Base-by-base conservation (phyloP, 2,797 vertebrate species). In the Leuciscus waleckii region DNA sequence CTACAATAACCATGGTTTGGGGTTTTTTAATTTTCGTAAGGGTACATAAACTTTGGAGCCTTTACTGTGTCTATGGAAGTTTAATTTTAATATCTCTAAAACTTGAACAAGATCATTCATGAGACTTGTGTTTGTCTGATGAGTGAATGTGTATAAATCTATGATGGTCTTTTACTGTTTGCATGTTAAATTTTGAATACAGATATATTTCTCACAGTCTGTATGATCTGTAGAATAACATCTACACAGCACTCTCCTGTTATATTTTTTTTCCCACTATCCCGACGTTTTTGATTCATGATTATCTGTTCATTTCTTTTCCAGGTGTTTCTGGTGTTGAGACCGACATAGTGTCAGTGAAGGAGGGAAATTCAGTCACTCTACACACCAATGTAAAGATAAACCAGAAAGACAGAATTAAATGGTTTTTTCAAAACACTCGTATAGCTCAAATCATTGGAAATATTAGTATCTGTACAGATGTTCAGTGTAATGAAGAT, bases 391-490 rank as follows among this genome's bases (percentile, higher is more conserved):
- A 0, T 4, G 9, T 13, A 11, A 0, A 11, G n/a, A 58, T 2
- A 2, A 58, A 58, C 9, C 23, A n/a, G 0, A 11, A 5, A 58
- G 23, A 58, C 56, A n/a, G 4, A n/a, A 58, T 58, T n/a, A 11
- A 1, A 11, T n/a, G 21, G 7, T 58, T 1, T n/a, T n/a, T n/a
- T 10, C 0, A 11, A 4, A 5, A 58, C 9, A 0, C 0, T 11
- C 23, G 56, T 11, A 58, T 58, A 4, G 56, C 56, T 4, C 9
- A 58, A 58, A n/a, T 58, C 23, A n/a, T 5, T n/a, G 10, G 23
- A n/a, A 0, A n/a, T n/a, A 5, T n/a, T n/a, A 58, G 56, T n/a
- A 5, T n/a, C n/a, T n/a, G 61, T 16, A 63, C 26, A 63, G 61
- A 29, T 7, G 13, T 63, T 29, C 61, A 63, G 13, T 63, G 61